Evolutionary conservation across 2,888 invertebrate species (phyloP).

Genomic region (Pristionchus mayeri): DNA sequence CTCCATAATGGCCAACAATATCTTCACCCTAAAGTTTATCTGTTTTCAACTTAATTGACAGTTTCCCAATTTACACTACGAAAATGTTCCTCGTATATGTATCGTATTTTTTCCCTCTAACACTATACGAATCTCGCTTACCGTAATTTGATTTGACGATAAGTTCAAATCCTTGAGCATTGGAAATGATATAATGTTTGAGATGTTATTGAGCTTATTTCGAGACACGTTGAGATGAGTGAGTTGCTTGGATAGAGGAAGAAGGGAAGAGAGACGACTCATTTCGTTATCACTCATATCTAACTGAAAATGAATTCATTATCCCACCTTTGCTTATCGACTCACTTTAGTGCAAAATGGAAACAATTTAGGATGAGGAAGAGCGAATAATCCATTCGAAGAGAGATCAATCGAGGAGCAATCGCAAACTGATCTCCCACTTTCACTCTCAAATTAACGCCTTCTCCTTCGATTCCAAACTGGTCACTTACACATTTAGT

Average conservation of each 20-base stretch:
- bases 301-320: conserved; percentile 7
- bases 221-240: conserved; percentile 9
- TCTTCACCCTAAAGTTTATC: no score
- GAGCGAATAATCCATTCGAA: neutral
- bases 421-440: neutral
- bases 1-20: no score
- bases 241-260: conserved; percentile 4
- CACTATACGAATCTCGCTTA: no score
- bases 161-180: neutral
- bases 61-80: neutral
- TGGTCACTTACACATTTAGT: no score
- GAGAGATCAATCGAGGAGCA: neutral
- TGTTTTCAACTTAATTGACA: neutral
- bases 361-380: conserved; percentile 9
- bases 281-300: conserved; percentile 37
- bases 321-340: neutral
- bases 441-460: neutral
- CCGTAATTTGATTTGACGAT: neutral
- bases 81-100: no score
- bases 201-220: conserved; percentile 4
- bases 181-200: neutral
- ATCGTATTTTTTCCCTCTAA: no score
- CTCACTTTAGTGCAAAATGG: neutral
- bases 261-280: conserved; percentile 10
- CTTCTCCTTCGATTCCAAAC: neutral